These are phyloP conservation scores for Himantopus leucocephalus DNA, from an alignment of 2,113 vertebrate species.

Conservation along the genomic window DNA sequence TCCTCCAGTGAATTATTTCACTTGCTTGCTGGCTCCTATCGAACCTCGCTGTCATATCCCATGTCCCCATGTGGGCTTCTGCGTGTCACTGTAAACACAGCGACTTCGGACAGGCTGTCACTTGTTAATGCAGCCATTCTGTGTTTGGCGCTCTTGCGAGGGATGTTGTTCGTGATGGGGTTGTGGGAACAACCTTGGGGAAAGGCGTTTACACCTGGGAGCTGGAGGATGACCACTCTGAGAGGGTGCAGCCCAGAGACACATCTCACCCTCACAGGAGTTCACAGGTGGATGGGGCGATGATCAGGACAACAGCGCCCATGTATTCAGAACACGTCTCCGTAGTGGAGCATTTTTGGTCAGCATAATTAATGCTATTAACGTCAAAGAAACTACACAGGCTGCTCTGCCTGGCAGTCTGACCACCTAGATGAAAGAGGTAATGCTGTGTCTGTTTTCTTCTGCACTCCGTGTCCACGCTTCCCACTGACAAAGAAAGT, in stretches of 20 bases:
- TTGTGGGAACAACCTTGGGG: background rate
- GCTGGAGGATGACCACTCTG: background rate
- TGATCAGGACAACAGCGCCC: background rate
- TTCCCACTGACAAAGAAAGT: background rate
- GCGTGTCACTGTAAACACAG: background rate
- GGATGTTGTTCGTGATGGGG: background rate
- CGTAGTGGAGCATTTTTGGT: background rate
- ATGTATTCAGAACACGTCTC: background rate
- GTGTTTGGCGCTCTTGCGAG: background rate
- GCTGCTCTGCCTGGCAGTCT: background rate
- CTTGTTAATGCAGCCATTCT: background rate
- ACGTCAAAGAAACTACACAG: background rate
- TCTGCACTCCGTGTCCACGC: background rate
- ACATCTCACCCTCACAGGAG: accelerated
- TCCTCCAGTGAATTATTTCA: background rate
- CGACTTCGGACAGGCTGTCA: background rate
- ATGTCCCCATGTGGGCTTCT: background rate
- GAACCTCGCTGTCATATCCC: background rate
- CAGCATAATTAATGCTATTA: background rate
- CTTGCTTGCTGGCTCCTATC: background rate
- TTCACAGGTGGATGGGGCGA: background rate
- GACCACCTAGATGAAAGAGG: background rate
- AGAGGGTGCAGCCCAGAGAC: background rate
- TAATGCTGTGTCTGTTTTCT: background rate
- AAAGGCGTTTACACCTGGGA: background rate